These are phyloP conservation scores for Perca schrenkii DNA, from an alignment of 2,113 vertebrate genomes.

Conservation along the genomic window DNA sequence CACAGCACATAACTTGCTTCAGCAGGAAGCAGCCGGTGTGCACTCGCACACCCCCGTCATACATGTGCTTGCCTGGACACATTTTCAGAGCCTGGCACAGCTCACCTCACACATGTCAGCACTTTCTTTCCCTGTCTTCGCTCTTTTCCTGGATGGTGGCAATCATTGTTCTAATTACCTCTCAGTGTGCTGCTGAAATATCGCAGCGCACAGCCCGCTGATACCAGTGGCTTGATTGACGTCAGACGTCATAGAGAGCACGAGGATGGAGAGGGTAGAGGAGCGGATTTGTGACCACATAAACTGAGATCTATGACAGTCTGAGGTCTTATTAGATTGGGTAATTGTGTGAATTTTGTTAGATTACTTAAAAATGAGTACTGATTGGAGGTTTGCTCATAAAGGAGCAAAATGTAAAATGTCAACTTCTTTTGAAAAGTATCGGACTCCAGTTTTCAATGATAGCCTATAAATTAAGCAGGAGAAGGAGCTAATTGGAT, in stretches of 20 bases:
- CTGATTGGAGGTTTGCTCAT: not conserved
- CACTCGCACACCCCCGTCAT: constrained; percentile 35
- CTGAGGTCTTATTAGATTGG: constrained; percentile 9
- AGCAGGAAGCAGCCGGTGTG: constrained; percentile 44
- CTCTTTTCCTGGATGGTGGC: constrained; percentile 48
- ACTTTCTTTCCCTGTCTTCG: constrained; percentile 58
- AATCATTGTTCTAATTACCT: constrained; percentile 70
- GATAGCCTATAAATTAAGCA: not conserved
- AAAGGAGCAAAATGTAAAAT: not conserved
- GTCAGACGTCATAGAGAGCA: constrained; percentile 28
- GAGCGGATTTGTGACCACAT: not conserved
- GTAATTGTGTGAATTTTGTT: constrained; percentile 11
- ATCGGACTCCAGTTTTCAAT: not conserved
- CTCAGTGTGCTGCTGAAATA: constrained; percentile 47
- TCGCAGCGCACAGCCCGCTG: not conserved
- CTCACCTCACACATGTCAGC: constrained; percentile 73
- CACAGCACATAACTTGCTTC: constrained; percentile 40
- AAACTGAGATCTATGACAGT: constrained; percentile 15
- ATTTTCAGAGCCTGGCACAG: constrained; percentile 64
- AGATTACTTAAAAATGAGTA: not conserved
- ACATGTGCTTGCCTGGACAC: constrained; percentile 65
- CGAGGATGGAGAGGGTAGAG: constrained; percentile 9
- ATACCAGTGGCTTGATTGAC: constrained; percentile 17
- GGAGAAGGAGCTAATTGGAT: not conserved
- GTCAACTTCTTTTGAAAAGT: not conserved